phyloP scores from a whole-genome alignment of 2,797 vertebrate species.

The Hydrophis major region DNA sequence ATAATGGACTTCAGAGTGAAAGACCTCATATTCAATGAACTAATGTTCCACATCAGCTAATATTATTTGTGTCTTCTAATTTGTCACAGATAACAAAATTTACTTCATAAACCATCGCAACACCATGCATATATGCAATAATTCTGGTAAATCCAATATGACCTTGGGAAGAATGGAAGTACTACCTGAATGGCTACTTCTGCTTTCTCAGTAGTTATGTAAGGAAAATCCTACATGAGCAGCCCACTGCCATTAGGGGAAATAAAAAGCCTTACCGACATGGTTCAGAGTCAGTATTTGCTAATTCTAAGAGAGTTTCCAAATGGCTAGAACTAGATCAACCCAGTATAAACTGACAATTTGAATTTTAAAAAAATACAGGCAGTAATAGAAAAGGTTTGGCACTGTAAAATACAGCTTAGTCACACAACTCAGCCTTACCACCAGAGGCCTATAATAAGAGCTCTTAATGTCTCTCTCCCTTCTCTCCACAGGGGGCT shows the following conservation, averaged over 20 bases:
- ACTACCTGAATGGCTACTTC: background rate
- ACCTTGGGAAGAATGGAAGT: background rate
- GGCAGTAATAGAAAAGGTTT: background rate
- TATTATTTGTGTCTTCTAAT: background rate
- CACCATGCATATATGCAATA: background rate
- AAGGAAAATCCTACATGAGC: background rate
- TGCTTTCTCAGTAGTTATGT: background rate
- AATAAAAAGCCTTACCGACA: background rate
- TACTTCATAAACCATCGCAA: background rate
- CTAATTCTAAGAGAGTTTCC: background rate
- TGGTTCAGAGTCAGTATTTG: background rate
- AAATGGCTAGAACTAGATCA: background rate
- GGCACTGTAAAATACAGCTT: background rate
- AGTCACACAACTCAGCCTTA: slow-evolving; percentile 1
- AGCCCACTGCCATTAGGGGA: background rate
- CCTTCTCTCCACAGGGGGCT: slow-evolving; percentile 26
- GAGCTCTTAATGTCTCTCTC: slow-evolving; percentile 7
- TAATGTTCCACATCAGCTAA: background rate
- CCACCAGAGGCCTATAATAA: slow-evolving; percentile 17
- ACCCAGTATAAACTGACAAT: background rate
- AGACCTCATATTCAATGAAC: background rate
- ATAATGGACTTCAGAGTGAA: background rate
- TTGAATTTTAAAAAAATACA: background rate
- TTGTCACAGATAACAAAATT: background rate
- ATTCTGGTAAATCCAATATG: background rate